These are phyloP conservation scores for Cylloceria caligata DNA, from an alignment of 2,888 invertebrate genomes.

Conservation along the genomic window DNA sequence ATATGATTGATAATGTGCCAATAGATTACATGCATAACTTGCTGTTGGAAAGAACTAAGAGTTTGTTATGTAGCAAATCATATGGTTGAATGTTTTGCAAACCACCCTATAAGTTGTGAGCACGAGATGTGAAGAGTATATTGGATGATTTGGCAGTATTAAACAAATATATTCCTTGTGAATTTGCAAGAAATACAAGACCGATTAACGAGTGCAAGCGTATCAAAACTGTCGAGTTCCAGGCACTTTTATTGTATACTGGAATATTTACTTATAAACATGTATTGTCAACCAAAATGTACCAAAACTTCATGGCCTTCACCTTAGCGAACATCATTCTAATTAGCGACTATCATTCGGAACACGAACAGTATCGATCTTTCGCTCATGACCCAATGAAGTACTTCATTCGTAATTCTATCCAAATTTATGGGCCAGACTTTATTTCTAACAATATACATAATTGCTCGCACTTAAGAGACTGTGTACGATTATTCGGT, in stretches of 20 bases:
- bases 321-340: conserved; percentile 54
- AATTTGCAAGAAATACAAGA: conserved; percentile 71
- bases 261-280: conserved; percentile 63
- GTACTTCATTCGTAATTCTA: conserved; percentile 44
- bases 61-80: conserved; percentile 56
- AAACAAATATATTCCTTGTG: conserved; percentile 67
- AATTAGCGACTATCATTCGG: conserved; percentile 45
- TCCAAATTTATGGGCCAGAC: conserved; percentile 70
- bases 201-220: conserved; percentile 63
- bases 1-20: conserved; percentile 70
- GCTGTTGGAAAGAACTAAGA: conserved; percentile 53
- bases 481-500: conserved; percentile 73
- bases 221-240: conserved; percentile 70
- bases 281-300: conserved; percentile 55
- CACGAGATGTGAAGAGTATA: conserved; percentile 51
- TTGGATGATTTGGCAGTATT: conserved; percentile 29
- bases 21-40: conserved; percentile 66
- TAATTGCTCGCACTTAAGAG: conserved; percentile 73
- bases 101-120: conserved; percentile 52
- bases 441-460: conserved; percentile 77
- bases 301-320: conserved; percentile 69
- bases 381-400: conserved; percentile 48
- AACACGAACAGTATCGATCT: conserved; percentile 52
- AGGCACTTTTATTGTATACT: conserved; percentile 63
- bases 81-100: conserved; percentile 64